Conservation (phyloP, 2,113 vertebrate species). For the Diadophis punctatus region DNA sequence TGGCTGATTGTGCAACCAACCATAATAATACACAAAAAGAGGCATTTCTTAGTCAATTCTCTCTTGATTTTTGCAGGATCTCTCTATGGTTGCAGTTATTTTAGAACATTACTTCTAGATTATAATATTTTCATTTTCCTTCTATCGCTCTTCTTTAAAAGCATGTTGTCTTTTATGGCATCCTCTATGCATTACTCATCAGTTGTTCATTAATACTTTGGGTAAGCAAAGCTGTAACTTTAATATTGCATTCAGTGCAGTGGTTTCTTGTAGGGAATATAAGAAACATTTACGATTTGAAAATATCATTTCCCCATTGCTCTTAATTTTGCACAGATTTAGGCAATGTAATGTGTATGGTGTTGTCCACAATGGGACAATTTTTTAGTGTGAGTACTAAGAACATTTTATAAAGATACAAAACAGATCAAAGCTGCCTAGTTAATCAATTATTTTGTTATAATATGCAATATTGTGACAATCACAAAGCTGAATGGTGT, state of each 20-base stretch:
- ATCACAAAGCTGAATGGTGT: background rate
- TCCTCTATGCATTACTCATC: background rate
- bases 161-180: background rate
- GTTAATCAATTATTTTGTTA: background rate
- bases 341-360: background rate
- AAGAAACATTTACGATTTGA: background rate
- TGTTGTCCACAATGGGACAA: background rate
- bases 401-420: background rate
- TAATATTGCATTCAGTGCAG: background rate
- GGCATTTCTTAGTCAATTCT: background rate
- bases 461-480: background rate
- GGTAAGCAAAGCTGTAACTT: background rate
- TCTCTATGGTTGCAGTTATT: background rate
- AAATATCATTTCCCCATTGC: background rate
- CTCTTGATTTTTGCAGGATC: constrained; percentile 2
- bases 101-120: background rate
- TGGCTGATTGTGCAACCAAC: background rate
- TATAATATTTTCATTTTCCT: background rate
- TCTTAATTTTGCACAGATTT: background rate
- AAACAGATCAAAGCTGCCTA: background rate
- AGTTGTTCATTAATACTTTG: background rate
- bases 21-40: background rate
- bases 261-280: background rate
- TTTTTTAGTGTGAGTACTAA: background rate
- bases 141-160: background rate